Conservation (phyloP, 2,797 vertebrate species). For the Oryzias sinensis region DNA sequence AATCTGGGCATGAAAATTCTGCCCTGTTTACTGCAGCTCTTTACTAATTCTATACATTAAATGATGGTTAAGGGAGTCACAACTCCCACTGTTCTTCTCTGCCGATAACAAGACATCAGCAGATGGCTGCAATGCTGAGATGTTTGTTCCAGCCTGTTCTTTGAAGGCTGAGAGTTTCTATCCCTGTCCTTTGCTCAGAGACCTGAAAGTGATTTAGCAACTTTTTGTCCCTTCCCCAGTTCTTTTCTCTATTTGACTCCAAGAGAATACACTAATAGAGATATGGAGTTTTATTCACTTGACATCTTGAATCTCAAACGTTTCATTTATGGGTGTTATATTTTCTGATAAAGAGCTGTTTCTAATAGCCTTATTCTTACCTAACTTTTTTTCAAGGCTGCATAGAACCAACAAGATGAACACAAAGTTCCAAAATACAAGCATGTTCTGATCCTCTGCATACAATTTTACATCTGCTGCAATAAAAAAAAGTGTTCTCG, state of each 20-base stretch:
- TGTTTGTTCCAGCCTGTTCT: conserved; percentile 11
- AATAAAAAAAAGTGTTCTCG: no score
- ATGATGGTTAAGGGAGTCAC: conserved; percentile 34
- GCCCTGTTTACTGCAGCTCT: conserved; percentile 57
- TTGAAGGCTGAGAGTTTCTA: conserved; percentile 30
- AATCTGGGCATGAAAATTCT: conserved; percentile 27
- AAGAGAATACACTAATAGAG: conserved; percentile 16
- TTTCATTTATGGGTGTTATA: conserved; percentile 19
- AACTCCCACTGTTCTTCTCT: conserved; percentile 32
- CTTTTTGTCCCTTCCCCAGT: conserved; percentile 9
- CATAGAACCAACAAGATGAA: not conserved
- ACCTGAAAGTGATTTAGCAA: conserved; percentile 13
- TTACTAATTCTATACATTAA: conserved; percentile 59
- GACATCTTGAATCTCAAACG: conserved; percentile 23
- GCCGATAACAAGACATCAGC: conserved; percentile 41
- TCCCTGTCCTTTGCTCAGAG: conserved; percentile 17
- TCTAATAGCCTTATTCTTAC: not conserved
- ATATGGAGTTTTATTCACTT: conserved; percentile 37
- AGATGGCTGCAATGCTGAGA: conserved; percentile 51
- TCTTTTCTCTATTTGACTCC: conserved; percentile 22
- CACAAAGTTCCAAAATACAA: no score
- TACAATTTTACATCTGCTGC: no score
- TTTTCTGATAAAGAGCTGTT: not conserved
- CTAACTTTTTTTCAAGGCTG: not conserved
- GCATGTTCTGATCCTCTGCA: no score